Conservation (phyloP, 2,797 vertebrate species). For the Anniella stebbinsi region DNA sequence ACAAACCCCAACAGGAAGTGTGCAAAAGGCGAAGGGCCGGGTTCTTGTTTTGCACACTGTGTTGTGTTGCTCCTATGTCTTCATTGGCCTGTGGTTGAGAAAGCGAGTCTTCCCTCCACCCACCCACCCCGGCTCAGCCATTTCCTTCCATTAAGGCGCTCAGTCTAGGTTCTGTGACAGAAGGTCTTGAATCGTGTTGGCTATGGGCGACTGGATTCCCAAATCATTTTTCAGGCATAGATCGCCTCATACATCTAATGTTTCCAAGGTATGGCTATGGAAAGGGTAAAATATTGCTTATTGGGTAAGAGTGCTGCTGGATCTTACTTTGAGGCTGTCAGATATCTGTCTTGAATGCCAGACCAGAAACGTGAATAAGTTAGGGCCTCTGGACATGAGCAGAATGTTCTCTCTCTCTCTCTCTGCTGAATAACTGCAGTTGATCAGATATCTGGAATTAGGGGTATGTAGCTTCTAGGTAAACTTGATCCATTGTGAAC, state of each 20-base stretch:
- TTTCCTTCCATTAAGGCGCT: not conserved
- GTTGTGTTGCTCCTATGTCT: not conserved
- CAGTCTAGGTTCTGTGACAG: not conserved
- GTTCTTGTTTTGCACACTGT: constrained; percentile 59
- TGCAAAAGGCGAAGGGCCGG: constrained; percentile 42
- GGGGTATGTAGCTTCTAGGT: not conserved
- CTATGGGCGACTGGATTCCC: constrained; percentile 14
- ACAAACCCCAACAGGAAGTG: constrained; percentile 70
- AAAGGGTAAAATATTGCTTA: not conserved
- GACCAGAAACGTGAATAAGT: not conserved
- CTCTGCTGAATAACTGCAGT: not conserved
- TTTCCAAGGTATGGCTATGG: constrained; percentile 64
- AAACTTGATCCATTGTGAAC: not conserved
- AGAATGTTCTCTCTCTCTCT: not conserved
- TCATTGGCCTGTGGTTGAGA: constrained; percentile 7
- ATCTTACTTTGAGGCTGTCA: not conserved
- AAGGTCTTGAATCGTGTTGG: not conserved
- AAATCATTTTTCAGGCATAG: not conserved
- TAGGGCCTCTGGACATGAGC: not conserved
- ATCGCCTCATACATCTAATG: constrained; percentile 10
- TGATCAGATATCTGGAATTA: not conserved
- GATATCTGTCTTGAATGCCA: not conserved
- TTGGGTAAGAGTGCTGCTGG: not conserved
- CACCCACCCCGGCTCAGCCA: not conserved
- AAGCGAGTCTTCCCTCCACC: not conserved